Evolutionary conservation across 1,140 invertebrate genomes (phyloP), one percentile per base, ranked within the genome.

Genomic region (Zaprionus ornatus): DNA sequence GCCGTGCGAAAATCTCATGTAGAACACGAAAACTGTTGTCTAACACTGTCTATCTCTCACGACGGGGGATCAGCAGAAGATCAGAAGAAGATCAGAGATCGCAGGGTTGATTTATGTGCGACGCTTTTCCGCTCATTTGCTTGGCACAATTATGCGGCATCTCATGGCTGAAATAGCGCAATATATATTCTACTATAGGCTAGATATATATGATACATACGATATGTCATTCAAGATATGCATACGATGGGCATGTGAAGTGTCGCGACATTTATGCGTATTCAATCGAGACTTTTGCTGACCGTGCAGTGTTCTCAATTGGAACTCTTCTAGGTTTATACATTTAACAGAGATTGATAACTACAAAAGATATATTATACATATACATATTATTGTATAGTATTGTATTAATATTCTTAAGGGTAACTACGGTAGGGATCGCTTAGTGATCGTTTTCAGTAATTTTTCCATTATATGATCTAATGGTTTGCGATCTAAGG

Each of bases 51-150:
- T 40, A 6, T 9, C 7, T 45, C 7, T 19, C 40, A 17, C 40
- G 7, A 1, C 1, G 7, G n/a, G 15, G 19, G n/a, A 15, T 40
- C 37, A 40, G 37, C 37, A 15, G 37, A 40, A 40, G 37, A 45
- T 45, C 40, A 45, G 40, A 45, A 17, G 3, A 17, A 48, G 9
- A 54, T 42, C 64, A 66, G 23, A 60, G 10, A 29, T 13, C 25
- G n/a, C 27, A 19, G n/a, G 37, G 23, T 64, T 83, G 81, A 83
- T 80, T 83, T 84, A 83, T 83, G 45, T 54, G 25, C 32, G 23
- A 50, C 54, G 62, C 54, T 69, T 69, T 77, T 76, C 50, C 67
- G 77, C 72, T 59, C 77, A 83, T 83, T 83, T 83, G 80, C 48
- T 57, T 55, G 17, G 35, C 21, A 63, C 12, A 40, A 54, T 29